phyloP scores from a whole-genome alignment of 2,113 vertebrate genomes.

The Oostethus manadensis region DNA sequence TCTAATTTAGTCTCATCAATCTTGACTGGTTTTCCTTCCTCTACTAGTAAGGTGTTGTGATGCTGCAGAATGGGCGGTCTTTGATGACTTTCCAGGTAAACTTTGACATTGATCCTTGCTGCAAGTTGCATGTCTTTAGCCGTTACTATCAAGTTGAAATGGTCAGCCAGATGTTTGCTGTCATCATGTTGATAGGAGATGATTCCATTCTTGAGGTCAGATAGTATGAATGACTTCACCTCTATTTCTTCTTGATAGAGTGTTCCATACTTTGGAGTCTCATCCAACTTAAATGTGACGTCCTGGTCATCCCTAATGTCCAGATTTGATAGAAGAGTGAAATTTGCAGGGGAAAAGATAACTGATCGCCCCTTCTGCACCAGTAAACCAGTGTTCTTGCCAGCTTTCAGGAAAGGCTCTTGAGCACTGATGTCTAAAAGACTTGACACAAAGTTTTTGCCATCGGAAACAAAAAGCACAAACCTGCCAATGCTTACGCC shows the following conservation, averaged over 20 bases:
- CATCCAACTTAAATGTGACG: constrained; percentile 65
- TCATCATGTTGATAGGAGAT: constrained; percentile 78
- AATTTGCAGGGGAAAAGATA: constrained; percentile 69
- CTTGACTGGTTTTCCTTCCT: constrained; percentile 84
- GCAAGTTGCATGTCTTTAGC: constrained; percentile 65
- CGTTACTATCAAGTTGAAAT: constrained; percentile 75
- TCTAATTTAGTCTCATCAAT: constrained; percentile 77
- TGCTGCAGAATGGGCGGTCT: constrained; percentile 67
- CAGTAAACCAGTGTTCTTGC: constrained; percentile 80
- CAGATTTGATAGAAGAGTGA: constrained; percentile 81
- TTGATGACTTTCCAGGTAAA: constrained; percentile 81
- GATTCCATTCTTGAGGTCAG: constrained; percentile 69
- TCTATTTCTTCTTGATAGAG: constrained; percentile 63
- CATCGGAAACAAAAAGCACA: constrained; percentile 86
- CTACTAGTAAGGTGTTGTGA: constrained; percentile 75
- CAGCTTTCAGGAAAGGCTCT: constrained; percentile 74
- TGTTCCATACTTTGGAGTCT: constrained; percentile 71
- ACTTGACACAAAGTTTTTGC: constrained; percentile 78
- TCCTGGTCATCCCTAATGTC: constrained; percentile 77
- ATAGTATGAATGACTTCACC: constrained; percentile 73
- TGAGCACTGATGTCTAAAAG: constrained; percentile 81
- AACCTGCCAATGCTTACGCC: constrained; percentile 78
- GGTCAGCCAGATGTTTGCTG: constrained; percentile 71
- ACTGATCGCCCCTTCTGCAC: constrained; percentile 77
- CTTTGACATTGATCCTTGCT: constrained; percentile 63